Percentiles rank a stretch among this genome's conserved stretches.
These are phyloP conservation scores for Leuctra nigra DNA, from an alignment of 2,888 invertebrate species.

Conservation along the genomic window DNA sequence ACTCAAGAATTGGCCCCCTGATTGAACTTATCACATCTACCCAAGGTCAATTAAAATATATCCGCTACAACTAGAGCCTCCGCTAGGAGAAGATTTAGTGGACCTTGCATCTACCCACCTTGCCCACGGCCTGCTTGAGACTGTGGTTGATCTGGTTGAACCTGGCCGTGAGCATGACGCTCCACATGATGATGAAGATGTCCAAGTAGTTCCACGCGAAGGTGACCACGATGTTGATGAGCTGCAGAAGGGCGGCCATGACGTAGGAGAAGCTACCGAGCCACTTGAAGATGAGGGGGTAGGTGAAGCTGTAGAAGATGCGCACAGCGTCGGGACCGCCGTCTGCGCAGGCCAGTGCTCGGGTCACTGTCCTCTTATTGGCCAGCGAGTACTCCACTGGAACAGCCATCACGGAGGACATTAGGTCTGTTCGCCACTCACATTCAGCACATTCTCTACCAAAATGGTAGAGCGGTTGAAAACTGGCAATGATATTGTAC, in stretches of 20 bases:
- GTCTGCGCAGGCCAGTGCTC: not conserved
- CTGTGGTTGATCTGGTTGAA: slow-evolving; percentile 52
- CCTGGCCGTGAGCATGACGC: slow-evolving; percentile 46
- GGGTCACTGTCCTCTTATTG: not conserved
- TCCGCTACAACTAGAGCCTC: not conserved
- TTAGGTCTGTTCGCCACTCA: not conserved
- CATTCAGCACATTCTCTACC: no score
- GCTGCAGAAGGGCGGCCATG: not conserved
- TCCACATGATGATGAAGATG: slow-evolving; percentile 34
- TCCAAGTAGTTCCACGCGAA: slow-evolving; percentile 35
- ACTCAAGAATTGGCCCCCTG: no score
- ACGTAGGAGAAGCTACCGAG: not conserved
- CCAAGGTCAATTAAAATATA: not conserved
- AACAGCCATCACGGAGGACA: not conserved
- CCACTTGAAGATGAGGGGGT: not conserved
- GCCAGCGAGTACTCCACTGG: not conserved
- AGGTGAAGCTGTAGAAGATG: slow-evolving; percentile 1
- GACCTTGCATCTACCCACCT: not conserved
- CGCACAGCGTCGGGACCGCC: not conserved
- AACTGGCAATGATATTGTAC: not conserved
- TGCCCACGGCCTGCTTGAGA: slow-evolving; percentile 15
- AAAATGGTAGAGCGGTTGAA: no score
- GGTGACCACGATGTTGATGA: slow-evolving; percentile 26
- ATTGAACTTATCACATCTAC: not conserved
- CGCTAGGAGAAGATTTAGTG: no score